A percentile compares a stretch with the other conserved stretches of the same genome.
phyloP scores from a whole-genome alignment of 2,797 vertebrate genomes.

The Lacerta agilis region DNA sequence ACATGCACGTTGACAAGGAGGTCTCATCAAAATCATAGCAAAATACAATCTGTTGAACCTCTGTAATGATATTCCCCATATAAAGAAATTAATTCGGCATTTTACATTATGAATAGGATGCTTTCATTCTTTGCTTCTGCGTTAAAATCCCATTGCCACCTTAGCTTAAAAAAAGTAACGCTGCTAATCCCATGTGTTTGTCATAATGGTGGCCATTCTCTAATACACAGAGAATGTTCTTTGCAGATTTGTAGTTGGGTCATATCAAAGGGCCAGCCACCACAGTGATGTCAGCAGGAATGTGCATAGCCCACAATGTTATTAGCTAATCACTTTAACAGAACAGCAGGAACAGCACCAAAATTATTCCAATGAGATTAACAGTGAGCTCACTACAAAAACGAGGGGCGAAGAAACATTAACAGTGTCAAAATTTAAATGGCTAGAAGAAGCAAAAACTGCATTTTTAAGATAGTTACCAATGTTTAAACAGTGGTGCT shows the following conservation, averaged over 20 bases:
- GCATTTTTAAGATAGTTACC: neutral
- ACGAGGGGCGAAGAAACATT: neutral
- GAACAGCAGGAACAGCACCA: neutral
- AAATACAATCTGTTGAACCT: constrained; percentile 89
- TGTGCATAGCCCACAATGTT: neutral
- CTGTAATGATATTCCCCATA: constrained; percentile 88
- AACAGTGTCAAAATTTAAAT: neutral
- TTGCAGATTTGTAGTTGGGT: constrained; percentile 3
- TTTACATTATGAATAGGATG: neutral
- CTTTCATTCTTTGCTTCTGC: neutral
- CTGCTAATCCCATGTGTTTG: neutral
- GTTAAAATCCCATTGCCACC: neutral
- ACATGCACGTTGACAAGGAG: constrained; percentile 91
- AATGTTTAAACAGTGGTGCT: neutral
- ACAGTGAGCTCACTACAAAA: neutral
- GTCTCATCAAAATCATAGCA: constrained; percentile 97
- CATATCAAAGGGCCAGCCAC: neutral
- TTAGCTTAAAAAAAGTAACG: constrained; percentile 22
- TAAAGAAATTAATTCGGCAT: constrained; percentile 36
- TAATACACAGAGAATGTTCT: constrained; percentile 19
- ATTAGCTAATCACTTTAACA: constrained; percentile 20
- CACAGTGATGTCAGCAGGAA: neutral
- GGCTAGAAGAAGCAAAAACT: neutral
- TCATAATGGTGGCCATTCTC: neutral
- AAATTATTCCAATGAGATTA: constrained; percentile 9